A percentile compares a stretch with the other conserved stretches of the same genome.
Conservation (phyloP, 2,888 invertebrate genomes). For the Agelastica alni region DNA sequence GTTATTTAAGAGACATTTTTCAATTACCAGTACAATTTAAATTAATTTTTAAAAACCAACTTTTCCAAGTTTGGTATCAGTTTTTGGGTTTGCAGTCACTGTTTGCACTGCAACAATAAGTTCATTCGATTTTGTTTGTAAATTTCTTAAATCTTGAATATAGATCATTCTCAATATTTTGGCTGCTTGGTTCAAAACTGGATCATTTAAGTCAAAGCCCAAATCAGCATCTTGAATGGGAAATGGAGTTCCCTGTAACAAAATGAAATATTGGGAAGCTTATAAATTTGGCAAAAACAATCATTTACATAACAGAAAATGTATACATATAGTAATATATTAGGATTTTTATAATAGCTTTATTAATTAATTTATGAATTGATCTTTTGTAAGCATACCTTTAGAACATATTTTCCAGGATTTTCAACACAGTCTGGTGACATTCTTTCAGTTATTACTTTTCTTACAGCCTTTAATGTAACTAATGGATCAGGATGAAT, state of each 20-base stretch:
- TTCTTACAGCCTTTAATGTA: slow-evolving; percentile 71
- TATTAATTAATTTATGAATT: neutral
- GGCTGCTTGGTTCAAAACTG: slow-evolving; percentile 70
- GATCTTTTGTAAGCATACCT: slow-evolving; percentile 26
- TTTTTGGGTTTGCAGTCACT: slow-evolving; percentile 95
- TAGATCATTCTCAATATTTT: slow-evolving; percentile 80
- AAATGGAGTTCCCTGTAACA: slow-evolving; percentile 68
- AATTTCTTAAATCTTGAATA: slow-evolving; percentile 79
- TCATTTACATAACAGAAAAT: no score
- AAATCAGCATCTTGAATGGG: slow-evolving; percentile 70
- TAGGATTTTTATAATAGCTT: neutral
- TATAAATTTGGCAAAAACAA: no score
- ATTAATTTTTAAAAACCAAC: slow-evolving; percentile 71
- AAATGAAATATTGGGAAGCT: slow-evolving; percentile 5
- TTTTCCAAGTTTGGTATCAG: slow-evolving; percentile 91
- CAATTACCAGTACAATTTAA: neutral
- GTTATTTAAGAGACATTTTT: neutral
- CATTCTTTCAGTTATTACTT: slow-evolving; percentile 64
- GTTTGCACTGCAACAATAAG: slow-evolving; percentile 90
- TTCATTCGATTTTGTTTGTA: slow-evolving; percentile 94
- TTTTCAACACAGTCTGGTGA: slow-evolving; percentile 63
- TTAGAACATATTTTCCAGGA: slow-evolving; percentile 58
- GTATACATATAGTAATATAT: no score
- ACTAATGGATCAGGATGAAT: slow-evolving; percentile 81
- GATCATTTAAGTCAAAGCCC: slow-evolving; percentile 69